Evolutionary conservation across 2,113 vertebrate genomes (phyloP).

Genomic region (Ageneiosus marmoratus): DNA sequence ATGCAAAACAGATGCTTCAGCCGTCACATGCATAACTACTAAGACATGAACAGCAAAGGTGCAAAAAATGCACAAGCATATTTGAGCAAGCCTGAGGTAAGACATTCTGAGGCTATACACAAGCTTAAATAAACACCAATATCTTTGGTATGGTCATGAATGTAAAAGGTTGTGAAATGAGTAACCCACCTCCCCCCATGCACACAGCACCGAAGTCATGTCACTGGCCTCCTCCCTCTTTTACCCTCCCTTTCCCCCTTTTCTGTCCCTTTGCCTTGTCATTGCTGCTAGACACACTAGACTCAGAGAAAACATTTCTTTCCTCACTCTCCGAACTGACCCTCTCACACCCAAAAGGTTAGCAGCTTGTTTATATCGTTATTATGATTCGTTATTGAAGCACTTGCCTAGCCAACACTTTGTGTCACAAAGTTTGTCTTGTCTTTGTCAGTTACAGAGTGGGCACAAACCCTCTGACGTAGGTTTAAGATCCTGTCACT

Average conservation of each 20-base stretch:
- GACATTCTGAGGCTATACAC: constrained; percentile 6
- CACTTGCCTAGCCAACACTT: constrained; percentile 20
- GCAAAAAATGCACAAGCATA: constrained; percentile 32
- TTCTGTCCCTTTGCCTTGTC: constrained; percentile 31
- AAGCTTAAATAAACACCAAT: constrained; percentile 3
- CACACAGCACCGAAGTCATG: neutral
- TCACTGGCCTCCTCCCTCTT: constrained; percentile 53
- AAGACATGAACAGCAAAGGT: constrained; percentile 12
- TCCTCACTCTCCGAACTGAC: constrained; percentile 50
- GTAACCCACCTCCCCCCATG: constrained; percentile 14
- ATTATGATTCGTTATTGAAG: constrained; percentile 60
- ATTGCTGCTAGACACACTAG: constrained; percentile 22
- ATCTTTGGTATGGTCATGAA: constrained; percentile 5
- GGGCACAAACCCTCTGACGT: neutral
- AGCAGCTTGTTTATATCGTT: constrained; percentile 67
- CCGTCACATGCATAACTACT: constrained; percentile 39
- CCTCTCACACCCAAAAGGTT: constrained; percentile 65
- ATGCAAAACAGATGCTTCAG: constrained; percentile 35
- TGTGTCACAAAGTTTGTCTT: constrained; percentile 24
- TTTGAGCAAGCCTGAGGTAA: constrained; percentile 30
- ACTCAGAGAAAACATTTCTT: constrained; percentile 32
- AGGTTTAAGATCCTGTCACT: constrained; percentile 4
- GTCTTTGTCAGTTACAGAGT: neutral
- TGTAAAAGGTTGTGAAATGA: constrained; percentile 7
- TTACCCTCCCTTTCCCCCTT: constrained; percentile 18